phyloP scores from a whole-genome alignment of 1,140 invertebrate genomes.

The Drosophila ironensis region DNA sequence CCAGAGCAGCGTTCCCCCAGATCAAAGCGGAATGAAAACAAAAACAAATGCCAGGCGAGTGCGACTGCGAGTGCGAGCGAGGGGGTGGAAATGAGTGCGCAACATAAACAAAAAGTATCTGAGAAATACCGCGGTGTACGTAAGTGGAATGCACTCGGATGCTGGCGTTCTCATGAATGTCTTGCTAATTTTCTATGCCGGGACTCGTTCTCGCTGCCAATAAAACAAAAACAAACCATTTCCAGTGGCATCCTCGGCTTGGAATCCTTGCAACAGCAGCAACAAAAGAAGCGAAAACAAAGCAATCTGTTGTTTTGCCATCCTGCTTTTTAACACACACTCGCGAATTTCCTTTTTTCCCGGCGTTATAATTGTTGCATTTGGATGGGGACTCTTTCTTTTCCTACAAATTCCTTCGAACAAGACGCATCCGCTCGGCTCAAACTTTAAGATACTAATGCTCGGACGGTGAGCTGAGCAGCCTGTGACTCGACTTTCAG shows the following conservation, averaged over 20 bases:
- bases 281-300: slow-evolving; percentile 27
- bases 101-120: slow-evolving; percentile 49
- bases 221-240: slow-evolving; percentile 51
- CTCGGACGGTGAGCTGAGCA: no score
- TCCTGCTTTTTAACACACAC: slow-evolving; percentile 10
- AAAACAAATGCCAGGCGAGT: not conserved
- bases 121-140: not conserved
- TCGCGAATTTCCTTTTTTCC: not conserved
- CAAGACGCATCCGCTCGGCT: no score
- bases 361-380: slow-evolving; percentile 30
- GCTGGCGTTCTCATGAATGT: slow-evolving; percentile 10
- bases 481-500: no score
- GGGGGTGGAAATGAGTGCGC: not conserved
- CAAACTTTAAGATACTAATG: no score
- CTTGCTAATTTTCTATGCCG: slow-evolving; percentile 41
- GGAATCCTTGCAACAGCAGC: slow-evolving; percentile 54
- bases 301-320: slow-evolving; percentile 37
- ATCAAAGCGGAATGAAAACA: slow-evolving; percentile 28
- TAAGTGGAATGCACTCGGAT: slow-evolving; percentile 8
- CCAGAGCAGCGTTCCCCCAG: slow-evolving; percentile 21
- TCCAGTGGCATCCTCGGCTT: slow-evolving; percentile 37
- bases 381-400: no score
- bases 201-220: not conserved
- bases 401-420: no score
- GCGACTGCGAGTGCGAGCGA: not conserved